These are phyloP conservation scores for Channa striata DNA, from an alignment of 2,797 vertebrate genomes.

Conservation along the genomic window DNA sequence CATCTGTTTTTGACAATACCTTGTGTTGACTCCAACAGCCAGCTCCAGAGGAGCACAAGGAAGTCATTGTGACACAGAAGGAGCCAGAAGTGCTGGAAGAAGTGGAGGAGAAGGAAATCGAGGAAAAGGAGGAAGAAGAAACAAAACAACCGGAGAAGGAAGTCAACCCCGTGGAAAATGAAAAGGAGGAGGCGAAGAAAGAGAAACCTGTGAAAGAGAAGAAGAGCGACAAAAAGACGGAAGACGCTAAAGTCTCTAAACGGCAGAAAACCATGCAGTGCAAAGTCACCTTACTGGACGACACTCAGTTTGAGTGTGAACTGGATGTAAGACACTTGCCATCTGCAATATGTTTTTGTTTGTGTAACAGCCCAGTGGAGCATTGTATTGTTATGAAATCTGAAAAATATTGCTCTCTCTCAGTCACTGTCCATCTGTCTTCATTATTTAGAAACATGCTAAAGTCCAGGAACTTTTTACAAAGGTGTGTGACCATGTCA, in stretches of 20 bases:
- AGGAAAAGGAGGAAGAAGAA: constrained; percentile 51
- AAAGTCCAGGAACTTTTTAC: constrained; percentile 93
- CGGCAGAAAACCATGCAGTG: constrained; percentile 91
- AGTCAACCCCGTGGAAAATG: constrained; percentile 70
- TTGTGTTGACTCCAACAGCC: constrained; percentile 73
- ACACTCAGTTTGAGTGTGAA: constrained; percentile 90
- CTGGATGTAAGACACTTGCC: constrained; percentile 88
- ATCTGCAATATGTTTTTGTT: background rate
- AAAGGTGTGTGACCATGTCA: constrained; percentile 94
- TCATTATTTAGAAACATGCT: constrained; percentile 89
- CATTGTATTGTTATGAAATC: background rate
- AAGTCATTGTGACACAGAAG: constrained; percentile 45
- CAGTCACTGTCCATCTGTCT: background rate
- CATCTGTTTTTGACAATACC: constrained; percentile 20
- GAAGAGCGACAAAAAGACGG: constrained; percentile 74
- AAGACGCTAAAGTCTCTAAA: constrained; percentile 84
- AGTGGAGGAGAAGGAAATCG: constrained; percentile 36
- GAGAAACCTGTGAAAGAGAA: constrained; percentile 65
- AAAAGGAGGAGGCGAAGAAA: constrained; percentile 70
- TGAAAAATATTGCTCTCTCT: constrained; percentile 10
- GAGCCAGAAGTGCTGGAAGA: constrained; percentile 54
- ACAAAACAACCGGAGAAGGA: constrained; percentile 78
- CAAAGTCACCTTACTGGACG: constrained; percentile 93
- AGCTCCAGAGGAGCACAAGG: constrained; percentile 85
- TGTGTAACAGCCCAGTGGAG: background rate